Evolutionary conservation across 64 coral and sea anemone genomes (phyloP).

Genomic region (Porites lutea): DNA sequence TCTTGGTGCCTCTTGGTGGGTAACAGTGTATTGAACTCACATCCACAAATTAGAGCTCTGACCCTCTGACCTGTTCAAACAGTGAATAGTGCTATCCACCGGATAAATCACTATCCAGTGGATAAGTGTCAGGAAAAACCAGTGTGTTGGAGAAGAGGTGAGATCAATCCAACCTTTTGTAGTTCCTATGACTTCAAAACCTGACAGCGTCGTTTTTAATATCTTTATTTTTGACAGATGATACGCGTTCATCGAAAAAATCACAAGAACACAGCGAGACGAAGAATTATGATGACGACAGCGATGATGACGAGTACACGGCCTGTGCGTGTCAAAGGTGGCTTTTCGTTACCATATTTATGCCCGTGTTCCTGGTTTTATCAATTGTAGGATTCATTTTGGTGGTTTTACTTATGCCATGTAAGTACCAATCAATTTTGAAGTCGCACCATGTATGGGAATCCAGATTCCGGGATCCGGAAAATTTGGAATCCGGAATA

Average conservation of each 20-base stretch:
- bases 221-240: background rate
- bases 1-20: no score
- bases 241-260: slow-evolving; percentile 12
- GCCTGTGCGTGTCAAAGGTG: slow-evolving; percentile 83
- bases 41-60: no score
- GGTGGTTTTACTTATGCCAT: slow-evolving; percentile 64
- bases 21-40: no score
- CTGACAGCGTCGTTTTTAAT: background rate
- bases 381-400: slow-evolving; percentile 74
- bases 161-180: background rate
- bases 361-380: slow-evolving; percentile 78
- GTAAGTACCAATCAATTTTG: slow-evolving; percentile 40
- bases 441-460: background rate
- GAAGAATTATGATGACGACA: slow-evolving; percentile 58
- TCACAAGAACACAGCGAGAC: slow-evolving; percentile 34
- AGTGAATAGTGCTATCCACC: no score
- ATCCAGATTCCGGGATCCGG: no score
- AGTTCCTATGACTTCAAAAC: background rate
- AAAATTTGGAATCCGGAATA: no score
- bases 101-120: no score
- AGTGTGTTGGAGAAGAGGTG: background rate
- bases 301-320: slow-evolving; percentile 44
- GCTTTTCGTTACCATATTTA: slow-evolving; percentile 65
- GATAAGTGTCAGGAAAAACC: no score
- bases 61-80: no score